Evolutionary conservation across 2,888 invertebrate species (phyloP), one percentile per base, ranked within the genome.

Genomic region (Orthosia gracilis): DNA sequence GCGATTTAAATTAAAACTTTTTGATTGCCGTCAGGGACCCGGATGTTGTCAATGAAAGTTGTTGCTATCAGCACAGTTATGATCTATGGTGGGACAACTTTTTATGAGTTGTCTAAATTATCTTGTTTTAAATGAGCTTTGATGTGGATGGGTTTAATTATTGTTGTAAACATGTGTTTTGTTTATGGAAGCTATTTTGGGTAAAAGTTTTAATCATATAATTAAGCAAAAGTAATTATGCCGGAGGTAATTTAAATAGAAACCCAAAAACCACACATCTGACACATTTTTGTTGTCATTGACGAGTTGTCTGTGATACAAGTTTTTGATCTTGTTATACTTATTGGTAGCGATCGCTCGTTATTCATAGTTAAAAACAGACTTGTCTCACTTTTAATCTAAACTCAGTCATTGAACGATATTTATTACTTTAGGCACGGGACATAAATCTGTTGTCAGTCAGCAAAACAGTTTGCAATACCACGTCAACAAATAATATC

Each of bases 1-100:
- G 21, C 50, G 49, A 68, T 85, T 83, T 78, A 71, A 80, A 76
- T 87, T 81, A 54, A 76, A 88, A 87, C 78, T 87, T 88, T 81
- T 65, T 78, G 79, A 83, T 80, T 75, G 31, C 75, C 62, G 64
- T 47, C 47, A 57, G 77, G 49, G 15, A 67, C 69, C 57, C 63
- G 75, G 78, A 69, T 76, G 69, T 74, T 68, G 75, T 80, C 73
- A 76, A 75, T 73, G 70, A 77, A 85, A 79, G 65, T 82, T 85
- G 54, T 18, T 31, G 47, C 64, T 78, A 86, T 84, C 76, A 69
- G 71, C 11, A 54, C 55, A 12, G 62, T 78, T 73, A 75, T 84
- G 59, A 86, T 86, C 82, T 76, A 65, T 47, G 40, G 23, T 55
- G 26, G 64, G 57, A 18, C 45, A 76, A 85, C 76, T 85, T 88